Percentiles rank a stretch among this genome's conserved stretches.
phyloP scores from a whole-genome alignment of 2,888 invertebrate species.

The Eristalis arbustorum region DNA sequence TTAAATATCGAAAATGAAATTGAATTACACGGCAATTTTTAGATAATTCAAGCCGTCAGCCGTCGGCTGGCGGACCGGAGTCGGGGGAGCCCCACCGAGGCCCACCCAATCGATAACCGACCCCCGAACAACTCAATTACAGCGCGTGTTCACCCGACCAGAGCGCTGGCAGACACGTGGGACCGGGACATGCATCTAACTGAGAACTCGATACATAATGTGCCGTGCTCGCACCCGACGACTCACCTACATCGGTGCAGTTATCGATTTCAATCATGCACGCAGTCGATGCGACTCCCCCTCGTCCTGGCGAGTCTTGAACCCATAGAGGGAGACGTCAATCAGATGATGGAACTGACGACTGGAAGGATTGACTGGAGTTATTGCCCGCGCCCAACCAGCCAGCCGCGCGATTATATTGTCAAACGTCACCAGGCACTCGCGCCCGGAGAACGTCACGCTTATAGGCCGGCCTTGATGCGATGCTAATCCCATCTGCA shows the following conservation, averaged over 20 bases:
- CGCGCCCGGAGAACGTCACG: background rate
- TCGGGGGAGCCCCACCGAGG: background rate
- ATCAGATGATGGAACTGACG: conserved; percentile 61
- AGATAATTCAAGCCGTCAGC: conserved; percentile 30
- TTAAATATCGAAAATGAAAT: conserved; percentile 43
- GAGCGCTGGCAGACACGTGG: background rate
- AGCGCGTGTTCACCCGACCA: background rate
- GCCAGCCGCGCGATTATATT: conserved; percentile 48
- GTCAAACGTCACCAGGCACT: conserved; percentile 60
- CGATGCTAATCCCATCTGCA: conserved; percentile 42
- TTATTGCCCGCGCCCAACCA: conserved; percentile 44
- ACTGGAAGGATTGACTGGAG: conserved; percentile 68
- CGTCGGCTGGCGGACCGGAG: too few species aligned
- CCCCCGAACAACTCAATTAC: conserved; percentile 67
- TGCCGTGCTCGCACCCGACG: conserved; percentile 39
- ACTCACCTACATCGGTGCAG: conserved; percentile 49
- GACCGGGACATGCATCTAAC: background rate
- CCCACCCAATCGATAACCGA: conserved; percentile 40
- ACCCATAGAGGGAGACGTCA: conserved; percentile 69
- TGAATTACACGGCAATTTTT: conserved; percentile 43
- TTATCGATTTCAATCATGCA: conserved; percentile 64
- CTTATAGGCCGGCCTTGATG: conserved; percentile 36
- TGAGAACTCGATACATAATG: conserved; percentile 15
- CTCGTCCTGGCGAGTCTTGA: conserved; percentile 37
- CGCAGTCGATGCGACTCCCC: conserved; percentile 23